Percentiles rank a stretch among this genome's conserved stretches.
Evolutionary conservation across 2,888 invertebrate species (phyloP).

Genomic region (Rhopalosiphum nymphaeae): DNA sequence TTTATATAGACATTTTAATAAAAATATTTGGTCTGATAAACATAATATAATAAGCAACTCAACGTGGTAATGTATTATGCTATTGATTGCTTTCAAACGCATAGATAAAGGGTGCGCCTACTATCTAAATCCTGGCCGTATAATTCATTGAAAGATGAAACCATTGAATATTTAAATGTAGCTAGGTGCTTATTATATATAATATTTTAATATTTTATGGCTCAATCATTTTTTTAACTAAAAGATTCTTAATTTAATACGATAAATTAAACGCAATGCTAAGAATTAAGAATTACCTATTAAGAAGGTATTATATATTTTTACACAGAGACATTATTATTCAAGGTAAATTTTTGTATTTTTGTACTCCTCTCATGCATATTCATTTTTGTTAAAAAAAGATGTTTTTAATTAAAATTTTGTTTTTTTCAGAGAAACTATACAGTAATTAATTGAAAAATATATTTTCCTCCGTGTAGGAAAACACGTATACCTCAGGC

Average conservation of each 20-base stretch:
- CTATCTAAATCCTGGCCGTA: background rate
- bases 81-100: background rate
- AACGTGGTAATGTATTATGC: background rate
- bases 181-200: background rate
- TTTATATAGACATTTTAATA: background rate
- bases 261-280: background rate
- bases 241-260: background rate
- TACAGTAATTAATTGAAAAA: background rate
- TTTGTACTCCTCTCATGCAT: background rate
- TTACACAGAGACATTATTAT: background rate
- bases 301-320: background rate
- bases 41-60: background rate
- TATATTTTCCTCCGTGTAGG: background rate
- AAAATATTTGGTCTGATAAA: too few species aligned
- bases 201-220: background rate
- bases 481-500: background rate
- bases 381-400: conserved; percentile 19
- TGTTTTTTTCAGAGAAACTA: background rate
- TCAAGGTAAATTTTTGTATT: background rate
- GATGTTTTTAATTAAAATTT: conserved; percentile 20
- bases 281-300: background rate
- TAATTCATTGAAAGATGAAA: background rate
- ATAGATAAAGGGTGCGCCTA: background rate
- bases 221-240: background rate
- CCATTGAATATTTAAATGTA: background rate